A percentile compares a stretch with the other conserved stretches of the same genome.
phyloP scores from a whole-genome alignment of 1,140 invertebrate genomes.

The Trichomalopsis sarcophagae region DNA sequence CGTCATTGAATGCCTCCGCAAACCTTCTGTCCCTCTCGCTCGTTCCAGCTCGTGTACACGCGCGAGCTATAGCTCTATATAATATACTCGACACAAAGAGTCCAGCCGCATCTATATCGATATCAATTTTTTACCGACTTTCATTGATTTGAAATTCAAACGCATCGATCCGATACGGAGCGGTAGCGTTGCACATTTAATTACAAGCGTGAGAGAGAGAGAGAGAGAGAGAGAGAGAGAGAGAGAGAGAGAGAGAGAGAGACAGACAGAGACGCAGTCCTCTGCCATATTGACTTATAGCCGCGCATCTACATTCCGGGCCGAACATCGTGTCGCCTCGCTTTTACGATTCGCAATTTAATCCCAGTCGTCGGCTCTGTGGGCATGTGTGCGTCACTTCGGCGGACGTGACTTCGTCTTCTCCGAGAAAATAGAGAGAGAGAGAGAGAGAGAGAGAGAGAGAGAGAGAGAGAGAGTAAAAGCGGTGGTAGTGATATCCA shows the following conservation, averaged over 20 bases:
- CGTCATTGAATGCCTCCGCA: constrained; percentile 48
- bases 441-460: too few relatives aligned
- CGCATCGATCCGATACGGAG: not conserved
- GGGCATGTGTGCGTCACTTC: not conserved
- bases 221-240: too few relatives aligned
- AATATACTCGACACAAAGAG: constrained; percentile 1
- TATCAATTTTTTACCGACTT: not conserved
- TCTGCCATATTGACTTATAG: constrained; percentile 46
- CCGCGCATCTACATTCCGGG: constrained; percentile 10
- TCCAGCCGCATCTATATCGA: not conserved
- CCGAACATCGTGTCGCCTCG: not conserved
- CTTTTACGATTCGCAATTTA: constrained; percentile 54
- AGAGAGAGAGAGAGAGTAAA: too few relatives aligned
- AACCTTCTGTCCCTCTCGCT: constrained; percentile 7
- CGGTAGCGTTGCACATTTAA: constrained; percentile 22
- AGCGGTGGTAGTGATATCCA: not conserved
- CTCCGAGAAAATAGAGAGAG: not conserved
- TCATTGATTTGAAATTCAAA: not conserved
- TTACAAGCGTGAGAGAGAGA: not conserved
- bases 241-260: too few relatives aligned
- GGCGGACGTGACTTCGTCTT: constrained; percentile 42
- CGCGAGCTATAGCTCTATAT: not conserved
- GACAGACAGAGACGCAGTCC: not conserved
- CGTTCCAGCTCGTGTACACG: not conserved
- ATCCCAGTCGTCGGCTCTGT: constrained; percentile 23